Conservation (phyloP, 2,888 invertebrate genomes). For the Cephus nigrinus region DNA sequence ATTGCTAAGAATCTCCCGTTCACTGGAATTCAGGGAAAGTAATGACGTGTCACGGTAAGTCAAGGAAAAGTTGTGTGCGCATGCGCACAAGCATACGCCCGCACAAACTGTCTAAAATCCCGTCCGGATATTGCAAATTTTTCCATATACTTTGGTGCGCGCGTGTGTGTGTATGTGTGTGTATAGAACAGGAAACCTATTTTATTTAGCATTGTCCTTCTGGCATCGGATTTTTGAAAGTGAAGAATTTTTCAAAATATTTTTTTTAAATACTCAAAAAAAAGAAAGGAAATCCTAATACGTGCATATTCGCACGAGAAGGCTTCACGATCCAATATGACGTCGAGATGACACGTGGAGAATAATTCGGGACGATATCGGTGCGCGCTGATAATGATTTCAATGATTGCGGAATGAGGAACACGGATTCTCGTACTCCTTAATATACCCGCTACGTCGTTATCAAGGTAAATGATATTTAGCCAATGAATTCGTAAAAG, state of each 20-base stretch:
- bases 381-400: slow-evolving; percentile 10
- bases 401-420: slow-evolving; percentile 9
- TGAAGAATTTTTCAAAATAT: not conserved
- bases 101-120: not conserved
- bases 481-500: slow-evolving; percentile 15
- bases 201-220: not conserved
- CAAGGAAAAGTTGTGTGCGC: not conserved
- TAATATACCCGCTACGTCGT: not conserved
- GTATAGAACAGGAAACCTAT: not conserved
- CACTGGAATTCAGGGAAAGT: not conserved
- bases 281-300: not conserved
- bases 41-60: not conserved
- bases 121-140: not conserved
- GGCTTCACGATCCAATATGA: not conserved
- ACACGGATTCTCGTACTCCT: not conserved
- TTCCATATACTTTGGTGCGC: not conserved
- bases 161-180: not conserved
- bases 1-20: not conserved
- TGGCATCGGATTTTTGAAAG: not conserved
- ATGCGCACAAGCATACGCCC: not conserved
- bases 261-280: not conserved
- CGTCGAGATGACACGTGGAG: not conserved
- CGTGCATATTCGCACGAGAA: not conserved
- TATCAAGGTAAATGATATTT: slow-evolving; percentile 17
- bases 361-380: not conserved